Conservation (phyloP, 2,113 vertebrate genomes). For the Seriola rivoliana region DNA sequence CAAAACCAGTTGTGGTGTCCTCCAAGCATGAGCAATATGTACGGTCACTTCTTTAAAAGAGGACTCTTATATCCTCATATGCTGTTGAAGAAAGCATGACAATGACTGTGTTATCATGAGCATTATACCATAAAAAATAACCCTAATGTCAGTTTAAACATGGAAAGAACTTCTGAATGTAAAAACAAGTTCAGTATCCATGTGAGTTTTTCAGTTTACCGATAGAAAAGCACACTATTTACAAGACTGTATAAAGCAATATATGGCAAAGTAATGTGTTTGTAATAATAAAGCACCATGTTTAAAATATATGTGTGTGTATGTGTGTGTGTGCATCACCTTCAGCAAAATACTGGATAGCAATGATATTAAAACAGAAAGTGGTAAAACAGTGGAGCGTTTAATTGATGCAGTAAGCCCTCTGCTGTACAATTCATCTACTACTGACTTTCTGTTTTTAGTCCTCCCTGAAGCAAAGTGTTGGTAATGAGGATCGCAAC, state of each 20-base stretch:
- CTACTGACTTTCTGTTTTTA: conserved; percentile 61
- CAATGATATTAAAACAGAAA: background rate
- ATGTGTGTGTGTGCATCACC: background rate
- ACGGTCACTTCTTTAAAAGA: conserved; percentile 42
- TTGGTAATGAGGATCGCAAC: conserved; percentile 62
- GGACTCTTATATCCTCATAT: conserved; percentile 41
- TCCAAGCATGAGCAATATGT: conserved; percentile 81
- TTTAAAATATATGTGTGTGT: conserved; percentile 41
- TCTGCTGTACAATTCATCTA: conserved; percentile 35
- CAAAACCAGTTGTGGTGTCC: conserved; percentile 55
- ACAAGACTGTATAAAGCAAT: conserved; percentile 76
- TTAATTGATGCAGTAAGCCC: conserved; percentile 29
- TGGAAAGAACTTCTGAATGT: conserved; percentile 70
- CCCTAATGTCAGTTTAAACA: conserved; percentile 36
- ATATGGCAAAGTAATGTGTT: conserved; percentile 72
- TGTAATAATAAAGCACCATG: conserved; percentile 80
- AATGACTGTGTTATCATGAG: conserved; percentile 41
- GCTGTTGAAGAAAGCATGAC: conserved; percentile 74
- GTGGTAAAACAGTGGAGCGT: conserved; percentile 11
- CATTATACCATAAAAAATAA: conserved; percentile 13
- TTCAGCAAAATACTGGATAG: conserved; percentile 4
- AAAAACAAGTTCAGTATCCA: conserved; percentile 55
- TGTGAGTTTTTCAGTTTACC: conserved; percentile 45
- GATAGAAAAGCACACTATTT: conserved; percentile 67
- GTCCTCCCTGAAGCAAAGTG: conserved; percentile 60